These are phyloP conservation scores for Hypercompe scribonia DNA, from an alignment of 2,888 invertebrate genomes.

Conservation along the genomic window DNA sequence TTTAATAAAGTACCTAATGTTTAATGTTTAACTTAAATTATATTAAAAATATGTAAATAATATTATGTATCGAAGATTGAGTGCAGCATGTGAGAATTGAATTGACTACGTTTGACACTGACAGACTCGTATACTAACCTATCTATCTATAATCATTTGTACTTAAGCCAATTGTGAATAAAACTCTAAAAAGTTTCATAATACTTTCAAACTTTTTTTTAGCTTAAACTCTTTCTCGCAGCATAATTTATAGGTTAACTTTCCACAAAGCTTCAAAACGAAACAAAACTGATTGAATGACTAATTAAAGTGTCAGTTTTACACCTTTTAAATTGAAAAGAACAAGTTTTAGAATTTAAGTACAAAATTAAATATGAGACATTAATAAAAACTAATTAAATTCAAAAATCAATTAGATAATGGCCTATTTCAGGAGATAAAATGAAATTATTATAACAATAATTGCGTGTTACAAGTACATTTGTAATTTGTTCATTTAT, in stretches of 20 bases:
- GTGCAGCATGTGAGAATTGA: not conserved
- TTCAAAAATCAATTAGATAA: not conserved
- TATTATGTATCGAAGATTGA: too few relatives aligned
- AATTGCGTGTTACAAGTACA: too few relatives aligned
- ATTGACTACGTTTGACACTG: not conserved
- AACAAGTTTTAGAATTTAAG: not conserved
- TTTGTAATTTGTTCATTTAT: too few relatives aligned
- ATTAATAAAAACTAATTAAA: too few relatives aligned
- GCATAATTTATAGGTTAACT: conserved; percentile 39
- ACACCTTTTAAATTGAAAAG: not conserved
- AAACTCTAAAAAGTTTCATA: conserved; percentile 25
- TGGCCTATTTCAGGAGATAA: not conserved
- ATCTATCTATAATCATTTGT: not conserved
- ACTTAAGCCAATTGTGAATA: not conserved
- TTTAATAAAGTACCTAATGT: not conserved
- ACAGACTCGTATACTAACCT: too few relatives aligned
- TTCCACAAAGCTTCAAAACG: conserved; percentile 29
- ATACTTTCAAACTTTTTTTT: conserved; percentile 37
- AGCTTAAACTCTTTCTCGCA: conserved; percentile 25
- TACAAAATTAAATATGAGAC: not conserved
- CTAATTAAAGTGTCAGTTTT: conserved; percentile 1
- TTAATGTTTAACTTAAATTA: not conserved
- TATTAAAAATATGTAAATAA: not conserved
- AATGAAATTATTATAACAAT: not conserved
- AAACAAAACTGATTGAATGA: conserved; percentile 38